Evolutionary conservation across 2,113 vertebrate genomes (phyloP).

Genomic region (Bungarus multicinctus): DNA sequence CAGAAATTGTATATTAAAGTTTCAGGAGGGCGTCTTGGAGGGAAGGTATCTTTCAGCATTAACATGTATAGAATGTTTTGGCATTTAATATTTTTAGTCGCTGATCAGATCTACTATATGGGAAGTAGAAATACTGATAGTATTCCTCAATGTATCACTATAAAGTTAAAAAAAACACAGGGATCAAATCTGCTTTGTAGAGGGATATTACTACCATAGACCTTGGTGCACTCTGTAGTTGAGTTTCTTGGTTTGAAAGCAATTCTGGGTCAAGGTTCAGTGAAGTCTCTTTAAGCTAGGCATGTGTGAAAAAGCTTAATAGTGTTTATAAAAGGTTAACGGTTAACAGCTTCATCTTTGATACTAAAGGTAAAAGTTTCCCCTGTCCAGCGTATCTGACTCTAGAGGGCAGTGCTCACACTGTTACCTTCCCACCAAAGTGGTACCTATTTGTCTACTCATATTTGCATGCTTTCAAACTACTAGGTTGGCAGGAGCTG

Average conservation of each 20-base stretch:
- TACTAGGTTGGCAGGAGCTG: not conserved
- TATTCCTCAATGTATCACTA: not conserved
- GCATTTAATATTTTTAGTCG: not conserved
- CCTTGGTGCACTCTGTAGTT: not conserved
- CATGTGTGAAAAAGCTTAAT: conserved; percentile 28
- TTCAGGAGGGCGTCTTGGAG: not conserved
- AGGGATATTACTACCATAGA: not conserved
- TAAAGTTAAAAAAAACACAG: not conserved
- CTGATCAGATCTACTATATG: not conserved
- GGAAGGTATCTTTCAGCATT: not conserved
- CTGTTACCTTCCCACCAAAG: not conserved
- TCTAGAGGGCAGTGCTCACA: not conserved
- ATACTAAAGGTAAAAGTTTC: not conserved
- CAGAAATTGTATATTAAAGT: not conserved
- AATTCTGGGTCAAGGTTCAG: conserved; percentile 34
- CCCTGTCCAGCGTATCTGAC: not conserved
- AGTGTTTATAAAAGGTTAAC: not conserved
- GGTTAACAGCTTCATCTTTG: conserved; percentile 31
- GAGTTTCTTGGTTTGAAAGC: conserved; percentile 7
- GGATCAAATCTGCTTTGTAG: conserved; percentile 14
- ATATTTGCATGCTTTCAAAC: not conserved
- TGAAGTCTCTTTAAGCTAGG: conserved; percentile 23
- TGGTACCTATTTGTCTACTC: not conserved
- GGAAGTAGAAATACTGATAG: not conserved
- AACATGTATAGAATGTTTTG: not conserved